A percentile compares a stretch with the other conserved stretches of the same genome.
Evolutionary conservation across 1,140 invertebrate species (phyloP).

Genomic region (Eurosta solidaginis): DNA sequence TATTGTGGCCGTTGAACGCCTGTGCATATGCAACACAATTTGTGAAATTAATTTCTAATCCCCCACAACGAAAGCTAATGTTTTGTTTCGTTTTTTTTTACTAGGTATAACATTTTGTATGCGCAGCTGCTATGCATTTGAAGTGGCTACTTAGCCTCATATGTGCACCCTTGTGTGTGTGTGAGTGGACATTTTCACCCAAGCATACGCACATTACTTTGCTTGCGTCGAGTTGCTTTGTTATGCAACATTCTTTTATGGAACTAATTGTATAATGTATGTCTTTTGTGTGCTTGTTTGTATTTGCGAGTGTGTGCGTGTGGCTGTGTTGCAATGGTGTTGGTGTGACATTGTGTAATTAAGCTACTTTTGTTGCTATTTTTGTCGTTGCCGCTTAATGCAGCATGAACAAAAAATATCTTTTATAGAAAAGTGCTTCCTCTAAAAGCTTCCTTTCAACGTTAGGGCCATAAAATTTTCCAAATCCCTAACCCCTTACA

Average conservation of each 20-base stretch:
- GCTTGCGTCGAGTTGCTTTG: too few relatives aligned
- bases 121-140: not conserved
- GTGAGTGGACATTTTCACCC: not conserved
- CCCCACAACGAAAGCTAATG: not conserved
- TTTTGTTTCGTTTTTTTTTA: not conserved
- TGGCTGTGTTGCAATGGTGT: not conserved
- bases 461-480: not conserved
- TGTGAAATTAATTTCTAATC: not conserved
- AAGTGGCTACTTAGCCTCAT: not conserved
- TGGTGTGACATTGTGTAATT: not conserved
- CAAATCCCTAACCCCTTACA: too few relatives aligned
- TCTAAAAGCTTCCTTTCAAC: not conserved
- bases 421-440: too few relatives aligned
- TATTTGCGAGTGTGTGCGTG: not conserved
- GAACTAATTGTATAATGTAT: constrained; percentile 1
- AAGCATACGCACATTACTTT: not conserved
- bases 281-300: not conserved
- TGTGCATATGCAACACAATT: constrained; percentile 16
- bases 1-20: not conserved
- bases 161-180: not conserved
- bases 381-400: not conserved
- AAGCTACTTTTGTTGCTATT: constrained; percentile 24
- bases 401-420: constrained; percentile 1
- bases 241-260: constrained; percentile 1
- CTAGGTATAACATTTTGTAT: not conserved